Base-by-base conservation (phyloP, 2,888 invertebrate species). In the Palloptera scutellata region DNA sequence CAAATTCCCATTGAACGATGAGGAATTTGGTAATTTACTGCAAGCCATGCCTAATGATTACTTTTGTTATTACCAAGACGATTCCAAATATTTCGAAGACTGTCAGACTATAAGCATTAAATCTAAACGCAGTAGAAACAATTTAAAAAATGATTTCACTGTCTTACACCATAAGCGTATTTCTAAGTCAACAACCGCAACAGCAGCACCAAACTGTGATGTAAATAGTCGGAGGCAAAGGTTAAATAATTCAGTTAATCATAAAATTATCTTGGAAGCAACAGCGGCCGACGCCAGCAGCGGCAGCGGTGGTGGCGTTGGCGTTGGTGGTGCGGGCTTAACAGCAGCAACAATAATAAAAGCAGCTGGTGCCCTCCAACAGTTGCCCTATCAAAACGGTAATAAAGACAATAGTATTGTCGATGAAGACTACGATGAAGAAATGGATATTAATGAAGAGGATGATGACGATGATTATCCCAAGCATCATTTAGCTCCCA, bases 1-100 rank as follows among this genome's bases (percentile, higher is more conserved):
- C 61, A 84, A 84, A 72, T 95, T 94, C 85, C 95, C 95, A 6
- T 86, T 95, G 61, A 82, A 86, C 8, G 93, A 93, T 59, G 89
- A 90, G 54, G 86, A 87, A 20, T 92, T 91, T 81, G 88, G 88
- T 62, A 88, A 68, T 48, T 64, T 74, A 55, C 30, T 74, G 62
- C 64, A 71, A 61, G 66, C 66, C 48, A 74, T 74, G 74, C 74
- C 74, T 42, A 70, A 55, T 59, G 72, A 73, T n/a, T 70, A 72
- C 45, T 52, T 48, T 52, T 43, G 20, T 19, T 53, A 52, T 30
- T 53, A 41, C 40, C 30, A 52, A 17, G 54, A 63, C 15, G 63
- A 66, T 30, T 53, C 59, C 11, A 69, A 65, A 51, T 53, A 62
- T 48, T 58, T 62, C 42, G 66, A 62, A 66, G 65, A 62, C 62